A percentile compares a stretch with the other conserved stretches of the same genome.
Evolutionary conservation across 1,140 invertebrate species (phyloP).

Genomic region (Mactra quadrangularis): DNA sequence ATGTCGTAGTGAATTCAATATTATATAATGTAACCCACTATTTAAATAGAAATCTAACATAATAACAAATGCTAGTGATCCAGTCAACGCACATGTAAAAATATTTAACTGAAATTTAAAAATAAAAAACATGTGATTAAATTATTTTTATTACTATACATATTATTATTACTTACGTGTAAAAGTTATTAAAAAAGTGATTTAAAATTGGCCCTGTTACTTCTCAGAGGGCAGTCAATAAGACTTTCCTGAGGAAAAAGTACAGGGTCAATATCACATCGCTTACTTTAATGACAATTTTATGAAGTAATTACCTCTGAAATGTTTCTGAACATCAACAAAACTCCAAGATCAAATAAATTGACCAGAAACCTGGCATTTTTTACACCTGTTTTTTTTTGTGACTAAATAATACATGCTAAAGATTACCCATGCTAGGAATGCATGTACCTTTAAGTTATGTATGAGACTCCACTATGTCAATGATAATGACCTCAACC

Average conservation of each 20-base stretch:
- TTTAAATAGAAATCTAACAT: slow-evolving; percentile 37
- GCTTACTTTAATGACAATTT: not conserved
- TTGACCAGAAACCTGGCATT: too few relatives aligned
- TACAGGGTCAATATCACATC: not conserved
- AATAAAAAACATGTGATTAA: not conserved
- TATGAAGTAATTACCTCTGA: not conserved
- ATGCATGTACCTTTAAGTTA: too few relatives aligned
- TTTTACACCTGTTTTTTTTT: too few relatives aligned
- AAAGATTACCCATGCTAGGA: too few relatives aligned
- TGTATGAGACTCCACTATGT: too few relatives aligned
- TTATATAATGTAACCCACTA: slow-evolving; percentile 27
- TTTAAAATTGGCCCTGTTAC: too few relatives aligned
- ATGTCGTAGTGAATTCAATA: slow-evolving; percentile 50
- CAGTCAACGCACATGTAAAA: slow-evolving; percentile 43
- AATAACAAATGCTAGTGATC: slow-evolving; percentile 12
- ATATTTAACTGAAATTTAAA: slow-evolving; percentile 45
- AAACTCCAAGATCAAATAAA: too few relatives aligned
- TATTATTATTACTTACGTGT: not conserved
- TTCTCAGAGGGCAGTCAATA: too few relatives aligned
- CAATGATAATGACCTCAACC: too few relatives aligned
- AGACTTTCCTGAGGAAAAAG: not conserved
- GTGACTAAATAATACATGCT: too few relatives aligned
- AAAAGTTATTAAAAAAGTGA: too few relatives aligned
- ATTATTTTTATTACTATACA: not conserved
- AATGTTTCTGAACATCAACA: not conserved